A percentile compares a stretch with the other conserved stretches of the same genome.
Evolutionary conservation across 2,797 vertebrate species (phyloP).

Genomic region (Apogon hyalosoma): DNA sequence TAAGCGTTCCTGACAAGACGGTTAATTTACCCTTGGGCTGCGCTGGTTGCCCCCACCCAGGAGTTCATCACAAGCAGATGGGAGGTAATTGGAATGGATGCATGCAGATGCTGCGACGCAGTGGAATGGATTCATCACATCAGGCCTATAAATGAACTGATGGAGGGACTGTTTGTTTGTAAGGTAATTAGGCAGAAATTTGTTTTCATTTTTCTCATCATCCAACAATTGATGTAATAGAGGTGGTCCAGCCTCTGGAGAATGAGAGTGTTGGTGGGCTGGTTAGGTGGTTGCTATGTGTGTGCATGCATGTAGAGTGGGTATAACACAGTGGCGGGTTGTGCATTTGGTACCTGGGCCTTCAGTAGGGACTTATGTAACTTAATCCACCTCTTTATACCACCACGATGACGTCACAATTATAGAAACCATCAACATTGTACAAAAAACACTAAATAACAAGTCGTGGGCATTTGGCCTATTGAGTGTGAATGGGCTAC

Average conservation of each 20-base stretch:
- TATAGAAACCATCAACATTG: too few species aligned
- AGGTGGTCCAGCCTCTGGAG: conserved; percentile 68
- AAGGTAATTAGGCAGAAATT: conserved; percentile 94
- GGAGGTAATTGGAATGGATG: conserved; percentile 86
- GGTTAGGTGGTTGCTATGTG: conserved; percentile 29
- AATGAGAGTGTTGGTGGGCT: conserved; percentile 36
- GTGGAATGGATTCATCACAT: conserved; percentile 89
- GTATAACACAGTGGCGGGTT: too few species aligned
- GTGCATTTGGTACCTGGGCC: too few species aligned
- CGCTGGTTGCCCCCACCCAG: conserved; percentile 64
- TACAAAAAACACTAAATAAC: too few species aligned
- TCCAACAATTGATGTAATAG: conserved; percentile 79
- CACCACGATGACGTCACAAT: too few species aligned
- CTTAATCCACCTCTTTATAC: too few species aligned
- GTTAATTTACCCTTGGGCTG: conserved; percentile 85
- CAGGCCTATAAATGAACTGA: conserved; percentile 86
- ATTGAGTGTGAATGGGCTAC: too few species aligned
- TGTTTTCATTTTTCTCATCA: conserved; percentile 90
- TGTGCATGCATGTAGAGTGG: conserved; percentile 3
- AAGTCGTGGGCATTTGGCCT: too few species aligned
- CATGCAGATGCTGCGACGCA: conserved; percentile 88
- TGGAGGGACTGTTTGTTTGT: conserved; percentile 90
- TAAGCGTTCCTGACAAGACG: conserved; percentile 84
- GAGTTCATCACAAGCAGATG: conserved; percentile 88
- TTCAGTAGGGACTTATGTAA: too few species aligned